Evolutionary conservation across 92 coral and sea anemone species (phyloP).

Genomic region (Porites cylindrica): DNA sequence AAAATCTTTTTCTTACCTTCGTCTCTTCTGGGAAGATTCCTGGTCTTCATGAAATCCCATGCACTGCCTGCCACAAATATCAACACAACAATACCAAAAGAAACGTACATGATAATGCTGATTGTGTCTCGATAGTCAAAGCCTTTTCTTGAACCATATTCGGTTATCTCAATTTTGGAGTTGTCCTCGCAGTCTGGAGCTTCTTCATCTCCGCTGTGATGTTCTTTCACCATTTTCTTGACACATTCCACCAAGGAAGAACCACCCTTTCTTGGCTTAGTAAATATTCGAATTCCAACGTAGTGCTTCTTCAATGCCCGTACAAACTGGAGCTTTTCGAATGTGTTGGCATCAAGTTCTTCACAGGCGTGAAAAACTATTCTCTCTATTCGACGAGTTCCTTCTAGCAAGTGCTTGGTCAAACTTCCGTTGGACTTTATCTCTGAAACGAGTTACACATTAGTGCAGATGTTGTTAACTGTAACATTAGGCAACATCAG

Average conservation of each 20-base stretch:
- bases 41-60: conserved; percentile 15
- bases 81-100: neutral
- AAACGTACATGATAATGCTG: conserved; percentile 1
- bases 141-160: neutral
- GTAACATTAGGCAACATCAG: too few species aligned
- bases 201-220: neutral
- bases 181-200: neutral
- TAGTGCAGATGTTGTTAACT: neutral
- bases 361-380: neutral
- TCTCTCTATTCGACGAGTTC: neutral
- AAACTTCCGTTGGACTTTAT: neutral
- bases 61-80: neutral
- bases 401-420: neutral
- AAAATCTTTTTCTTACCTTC: conserved; percentile 5
- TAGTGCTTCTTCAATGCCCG: neutral
- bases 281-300: neutral
- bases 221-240: neutral
- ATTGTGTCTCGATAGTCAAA: neutral
- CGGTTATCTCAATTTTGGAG: neutral
- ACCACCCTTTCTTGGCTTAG: too few species aligned
- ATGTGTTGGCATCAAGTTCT: neutral
- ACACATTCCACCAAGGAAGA: conserved; percentile 15
- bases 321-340: neutral
- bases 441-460: neutral
- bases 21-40: neutral